These are phyloP conservation scores for Actenoides hombroni DNA, from an alignment of 2,113 vertebrate genomes.

Conservation along the genomic window DNA sequence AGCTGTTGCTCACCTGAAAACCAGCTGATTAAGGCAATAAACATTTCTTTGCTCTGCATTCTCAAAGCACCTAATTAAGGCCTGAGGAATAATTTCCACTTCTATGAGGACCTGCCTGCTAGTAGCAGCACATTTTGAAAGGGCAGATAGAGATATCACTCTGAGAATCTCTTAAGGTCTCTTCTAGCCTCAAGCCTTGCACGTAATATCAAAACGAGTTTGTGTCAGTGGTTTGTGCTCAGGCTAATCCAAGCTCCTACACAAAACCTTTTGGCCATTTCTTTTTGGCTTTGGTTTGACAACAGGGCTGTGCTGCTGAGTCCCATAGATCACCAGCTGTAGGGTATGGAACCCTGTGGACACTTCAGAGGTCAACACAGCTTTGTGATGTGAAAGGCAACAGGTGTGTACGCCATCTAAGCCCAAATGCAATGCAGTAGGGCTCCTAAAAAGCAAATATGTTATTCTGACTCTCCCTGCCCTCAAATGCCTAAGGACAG, in stretches of 20 bases:
- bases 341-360: background rate
- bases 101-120: background rate
- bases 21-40: background rate
- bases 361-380: background rate
- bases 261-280: background rate
- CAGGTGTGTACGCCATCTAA: accelerated
- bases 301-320: background rate
- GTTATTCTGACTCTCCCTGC: too few relatives aligned
- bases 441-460: background rate
- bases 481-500: too few relatives aligned
- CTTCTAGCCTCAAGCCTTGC: background rate
- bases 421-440: accelerated
- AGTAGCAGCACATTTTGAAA: background rate
- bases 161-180: too few relatives aligned
- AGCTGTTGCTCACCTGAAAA: background rate
- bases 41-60: background rate
- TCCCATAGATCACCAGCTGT: background rate
- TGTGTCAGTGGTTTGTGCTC: background rate
- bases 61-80: background rate
- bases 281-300: background rate
- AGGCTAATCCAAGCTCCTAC: background rate
- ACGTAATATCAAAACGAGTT: background rate
- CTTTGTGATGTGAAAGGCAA: background rate
- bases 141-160: background rate
- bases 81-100: accelerated